Evolutionary conservation across 2,888 invertebrate species (phyloP).

Genomic region (Nematopogon swammerdamellus): DNA sequence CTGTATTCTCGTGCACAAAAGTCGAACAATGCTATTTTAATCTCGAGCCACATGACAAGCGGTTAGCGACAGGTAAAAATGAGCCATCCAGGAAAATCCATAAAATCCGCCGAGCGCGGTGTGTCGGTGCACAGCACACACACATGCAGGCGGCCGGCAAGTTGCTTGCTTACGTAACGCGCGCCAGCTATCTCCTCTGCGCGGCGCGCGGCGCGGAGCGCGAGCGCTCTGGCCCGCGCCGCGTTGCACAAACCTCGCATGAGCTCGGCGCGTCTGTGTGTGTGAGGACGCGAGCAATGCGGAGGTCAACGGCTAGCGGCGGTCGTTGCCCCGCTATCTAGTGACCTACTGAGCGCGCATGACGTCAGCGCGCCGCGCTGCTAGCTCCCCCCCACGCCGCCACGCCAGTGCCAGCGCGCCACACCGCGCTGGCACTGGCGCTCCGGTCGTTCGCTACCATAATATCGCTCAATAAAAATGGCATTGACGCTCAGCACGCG

Average conservation of each 20-base stretch:
- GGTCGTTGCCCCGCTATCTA: constrained; percentile 59
- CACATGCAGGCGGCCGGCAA: too few species aligned
- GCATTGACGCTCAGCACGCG: constrained; percentile 9
- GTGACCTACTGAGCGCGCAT: constrained; percentile 56
- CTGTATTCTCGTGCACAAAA: too few species aligned
- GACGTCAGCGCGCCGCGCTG: constrained; percentile 52
- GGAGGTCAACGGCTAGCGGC: constrained; percentile 60
- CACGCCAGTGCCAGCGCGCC: constrained; percentile 11
- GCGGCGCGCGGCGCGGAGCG: constrained; percentile 17
- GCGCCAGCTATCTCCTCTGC: background rate
- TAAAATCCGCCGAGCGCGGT: too few species aligned
- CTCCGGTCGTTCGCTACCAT: too few species aligned
- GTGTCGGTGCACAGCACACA: too few species aligned
- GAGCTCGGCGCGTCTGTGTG: constrained; percentile 30
- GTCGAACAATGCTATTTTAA: too few species aligned
- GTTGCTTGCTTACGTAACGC: background rate
- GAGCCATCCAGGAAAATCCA: too few species aligned
- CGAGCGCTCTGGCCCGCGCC: constrained; percentile 8
- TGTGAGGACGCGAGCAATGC: constrained; percentile 46
- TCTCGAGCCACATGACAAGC: too few species aligned
- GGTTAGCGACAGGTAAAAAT: too few species aligned
- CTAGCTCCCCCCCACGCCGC: constrained; percentile 16
- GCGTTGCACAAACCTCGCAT: constrained; percentile 13
- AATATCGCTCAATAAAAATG: background rate
- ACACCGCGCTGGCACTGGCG: constrained; percentile 23